Conservation (phyloP, 2,888 invertebrate genomes). For the Sesamia inferens region DNA sequence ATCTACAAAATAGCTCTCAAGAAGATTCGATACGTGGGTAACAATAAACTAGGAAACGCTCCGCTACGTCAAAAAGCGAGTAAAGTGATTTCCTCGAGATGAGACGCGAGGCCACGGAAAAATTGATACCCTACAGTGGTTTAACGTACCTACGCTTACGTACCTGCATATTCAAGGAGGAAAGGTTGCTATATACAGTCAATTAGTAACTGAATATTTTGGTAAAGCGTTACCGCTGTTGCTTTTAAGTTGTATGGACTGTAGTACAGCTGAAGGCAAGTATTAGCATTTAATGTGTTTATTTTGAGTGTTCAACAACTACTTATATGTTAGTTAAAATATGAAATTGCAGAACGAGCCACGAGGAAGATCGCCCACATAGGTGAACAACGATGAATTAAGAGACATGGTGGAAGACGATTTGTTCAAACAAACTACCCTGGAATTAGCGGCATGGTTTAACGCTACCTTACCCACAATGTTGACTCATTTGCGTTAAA, state of each 20-base stretch:
- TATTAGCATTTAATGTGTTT: background rate
- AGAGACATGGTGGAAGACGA: too few species aligned
- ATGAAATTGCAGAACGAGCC: too few species aligned
- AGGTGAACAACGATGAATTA: too few species aligned
- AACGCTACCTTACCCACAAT: too few species aligned
- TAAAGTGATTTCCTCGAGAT: slow-evolving; percentile 33
- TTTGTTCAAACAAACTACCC: too few species aligned
- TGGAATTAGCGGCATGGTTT: too few species aligned
- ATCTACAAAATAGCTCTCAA: slow-evolving; percentile 15
- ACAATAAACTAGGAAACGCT: slow-evolving; percentile 32
- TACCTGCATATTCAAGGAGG: background rate
- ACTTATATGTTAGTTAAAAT: background rate
- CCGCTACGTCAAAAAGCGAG: slow-evolving; percentile 29
- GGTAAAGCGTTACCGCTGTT: background rate
- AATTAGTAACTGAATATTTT: slow-evolving; percentile 1
- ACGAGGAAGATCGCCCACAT: too few species aligned
- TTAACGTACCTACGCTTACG: background rate
- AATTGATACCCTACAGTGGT: slow-evolving; percentile 13
- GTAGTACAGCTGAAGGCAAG: background rate
- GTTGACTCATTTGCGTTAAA: too few species aligned
- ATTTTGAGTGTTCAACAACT: background rate
- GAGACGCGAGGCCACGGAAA: slow-evolving; percentile 27
- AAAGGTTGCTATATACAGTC: background rate
- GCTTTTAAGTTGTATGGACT: background rate
- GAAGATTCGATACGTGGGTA: slow-evolving; percentile 32